These are phyloP conservation scores for Eptesicus fuscus DNA, from an alignment of 2,113 vertebrate genomes.

Conservation along the genomic window DNA sequence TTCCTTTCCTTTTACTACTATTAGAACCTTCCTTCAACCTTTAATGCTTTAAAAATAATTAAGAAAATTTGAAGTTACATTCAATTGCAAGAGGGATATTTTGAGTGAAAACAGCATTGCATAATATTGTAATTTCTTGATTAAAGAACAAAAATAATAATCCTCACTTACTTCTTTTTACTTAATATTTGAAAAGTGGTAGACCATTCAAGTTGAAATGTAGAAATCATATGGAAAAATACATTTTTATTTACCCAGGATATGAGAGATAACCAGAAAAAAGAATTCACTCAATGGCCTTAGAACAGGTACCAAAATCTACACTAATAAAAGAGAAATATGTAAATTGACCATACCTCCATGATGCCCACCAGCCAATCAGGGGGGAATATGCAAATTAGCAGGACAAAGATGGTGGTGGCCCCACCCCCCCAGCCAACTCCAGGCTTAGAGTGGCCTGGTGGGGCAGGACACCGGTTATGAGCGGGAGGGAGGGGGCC, in stretches of 20 bases:
- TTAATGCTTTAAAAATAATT: conserved; percentile 3
- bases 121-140: conserved; percentile 6
- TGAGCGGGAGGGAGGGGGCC: too few species aligned
- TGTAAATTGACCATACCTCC: too few species aligned
- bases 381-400: too few species aligned
- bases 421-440: too few species aligned
- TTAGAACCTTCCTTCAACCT: not conserved
- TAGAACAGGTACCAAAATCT: not conserved
- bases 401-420: too few species aligned
- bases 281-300: not conserved
- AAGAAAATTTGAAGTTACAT: not conserved
- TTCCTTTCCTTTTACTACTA: not conserved
- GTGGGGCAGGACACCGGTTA: too few species aligned
- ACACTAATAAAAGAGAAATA: too few species aligned
- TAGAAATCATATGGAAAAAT: not conserved
- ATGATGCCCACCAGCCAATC: too few species aligned
- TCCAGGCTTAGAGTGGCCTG: too few species aligned
- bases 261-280: not conserved
- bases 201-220: not conserved
- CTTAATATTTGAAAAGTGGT: not conserved
- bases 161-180: not conserved
- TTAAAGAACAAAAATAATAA: conserved; percentile 10
- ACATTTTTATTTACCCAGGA: not conserved
- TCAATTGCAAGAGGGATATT: not conserved
- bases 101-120: not conserved